These are phyloP conservation scores for Heteromyza rotundicornis DNA, from an alignment of 2,888 invertebrate genomes.

Conservation along the genomic window DNA sequence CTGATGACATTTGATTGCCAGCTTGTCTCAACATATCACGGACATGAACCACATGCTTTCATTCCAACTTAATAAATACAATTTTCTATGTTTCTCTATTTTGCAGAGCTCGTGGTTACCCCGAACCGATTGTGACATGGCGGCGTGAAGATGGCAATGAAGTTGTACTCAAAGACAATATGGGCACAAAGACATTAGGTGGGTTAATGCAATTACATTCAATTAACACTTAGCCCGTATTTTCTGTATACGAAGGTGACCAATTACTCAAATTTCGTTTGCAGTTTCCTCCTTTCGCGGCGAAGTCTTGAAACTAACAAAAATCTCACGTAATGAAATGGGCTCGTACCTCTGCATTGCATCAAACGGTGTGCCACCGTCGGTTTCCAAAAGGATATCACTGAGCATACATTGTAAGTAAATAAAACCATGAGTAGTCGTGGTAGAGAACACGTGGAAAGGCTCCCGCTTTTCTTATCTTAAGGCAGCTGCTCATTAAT, in stretches of 20 bases:
- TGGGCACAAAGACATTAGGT: conserved; percentile 72
- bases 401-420: conserved; percentile 91
- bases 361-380: conserved; percentile 85
- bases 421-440: neutral
- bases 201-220: conserved; percentile 30
- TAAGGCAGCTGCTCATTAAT: conserved; percentile 39
- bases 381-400: conserved; percentile 86
- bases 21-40: too few species aligned
- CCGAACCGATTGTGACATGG: conserved; percentile 82
- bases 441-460: neutral
- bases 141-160: conserved; percentile 82
- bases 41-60: too few species aligned
- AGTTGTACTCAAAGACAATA: conserved; percentile 76
- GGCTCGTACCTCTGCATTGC: conserved; percentile 91
- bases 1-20: too few species aligned
- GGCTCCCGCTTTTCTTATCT: neutral
- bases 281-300: conserved; percentile 76
- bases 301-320: conserved; percentile 76
- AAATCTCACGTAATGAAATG: conserved; percentile 88
- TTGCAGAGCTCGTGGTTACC: conserved; percentile 76
- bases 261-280: conserved; percentile 29
- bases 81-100: too few species aligned
- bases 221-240: neutral
- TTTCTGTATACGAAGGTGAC: neutral
- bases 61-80: neutral